These are phyloP conservation scores for Tinea pellionella DNA, from an alignment of 2,888 invertebrate species.

Conservation along the genomic window DNA sequence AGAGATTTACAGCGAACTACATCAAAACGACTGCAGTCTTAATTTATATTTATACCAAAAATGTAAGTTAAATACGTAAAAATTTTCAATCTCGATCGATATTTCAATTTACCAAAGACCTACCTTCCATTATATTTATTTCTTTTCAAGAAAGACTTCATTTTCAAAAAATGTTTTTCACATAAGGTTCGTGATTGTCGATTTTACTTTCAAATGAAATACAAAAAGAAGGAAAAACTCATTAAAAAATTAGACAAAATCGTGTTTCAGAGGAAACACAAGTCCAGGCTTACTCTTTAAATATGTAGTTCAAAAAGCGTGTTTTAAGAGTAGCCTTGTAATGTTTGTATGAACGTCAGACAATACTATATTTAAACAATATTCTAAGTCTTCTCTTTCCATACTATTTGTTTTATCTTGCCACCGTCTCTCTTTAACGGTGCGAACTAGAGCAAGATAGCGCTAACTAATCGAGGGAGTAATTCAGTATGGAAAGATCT, in stretches of 20 bases:
- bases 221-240: no score
- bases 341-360: constrained; percentile 58
- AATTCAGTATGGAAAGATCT: background rate
- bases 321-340: background rate
- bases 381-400: constrained; percentile 11
- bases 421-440: background rate
- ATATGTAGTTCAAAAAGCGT: background rate
- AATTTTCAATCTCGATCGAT: no score
- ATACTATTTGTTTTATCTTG: background rate
- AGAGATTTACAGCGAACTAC: no score
- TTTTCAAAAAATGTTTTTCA: background rate
- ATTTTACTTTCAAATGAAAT: background rate
- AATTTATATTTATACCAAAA: no score
- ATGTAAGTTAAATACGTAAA: no score
- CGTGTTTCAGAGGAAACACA: background rate
- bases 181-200: background rate
- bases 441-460: background rate
- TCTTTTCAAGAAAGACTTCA: no score
- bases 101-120: no score
- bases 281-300: background rate
- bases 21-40: no score
- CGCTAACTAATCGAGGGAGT: background rate
- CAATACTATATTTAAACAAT: constrained; percentile 62
- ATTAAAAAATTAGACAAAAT: background rate
- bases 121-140: no score